These are phyloP conservation scores for Neolamprologus toae DNA, from an alignment of 2,113 vertebrate species.

Conservation along the genomic window DNA sequence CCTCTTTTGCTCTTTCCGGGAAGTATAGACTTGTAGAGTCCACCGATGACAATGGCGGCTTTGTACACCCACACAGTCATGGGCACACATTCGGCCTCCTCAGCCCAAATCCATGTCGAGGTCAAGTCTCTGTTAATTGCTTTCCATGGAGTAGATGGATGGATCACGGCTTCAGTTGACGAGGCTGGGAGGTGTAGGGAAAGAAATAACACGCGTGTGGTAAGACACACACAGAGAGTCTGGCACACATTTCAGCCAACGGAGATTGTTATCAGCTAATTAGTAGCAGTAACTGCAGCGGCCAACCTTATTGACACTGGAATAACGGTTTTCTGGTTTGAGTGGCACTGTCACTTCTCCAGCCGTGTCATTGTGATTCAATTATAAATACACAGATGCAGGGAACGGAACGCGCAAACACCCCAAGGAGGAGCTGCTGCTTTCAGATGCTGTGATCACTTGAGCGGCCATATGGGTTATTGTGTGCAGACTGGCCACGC, in stretches of 20 bases:
- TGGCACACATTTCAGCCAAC: constrained; percentile 3
- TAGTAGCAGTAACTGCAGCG: constrained; percentile 40
- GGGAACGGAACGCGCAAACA: not conserved
- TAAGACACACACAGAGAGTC: not conserved
- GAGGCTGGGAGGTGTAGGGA: constrained; percentile 12
- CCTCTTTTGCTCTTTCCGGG: not conserved
- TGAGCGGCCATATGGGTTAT: not conserved
- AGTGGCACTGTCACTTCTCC: constrained; percentile 25
- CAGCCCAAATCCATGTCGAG: constrained; percentile 29
- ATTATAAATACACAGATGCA: constrained; percentile 17
- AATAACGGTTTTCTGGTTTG: constrained; percentile 40
- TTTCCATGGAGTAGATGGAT: constrained; percentile 45
- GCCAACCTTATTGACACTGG: constrained; percentile 35
- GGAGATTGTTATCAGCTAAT: constrained; percentile 53
- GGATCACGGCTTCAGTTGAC: constrained; percentile 19
- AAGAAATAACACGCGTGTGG: not conserved
- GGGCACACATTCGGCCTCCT: constrained; percentile 6
- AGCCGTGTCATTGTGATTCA: constrained; percentile 6
- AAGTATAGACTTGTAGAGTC: not conserved
- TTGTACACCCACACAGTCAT: constrained; percentile 14
- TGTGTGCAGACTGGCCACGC: not conserved
- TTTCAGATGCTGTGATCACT: not conserved
- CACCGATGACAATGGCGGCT: constrained; percentile 5
- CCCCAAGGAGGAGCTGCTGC: not conserved
- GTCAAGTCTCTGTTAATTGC: constrained; percentile 65